Percentiles rank a stretch among this genome's conserved stretches.
phyloP scores from a whole-genome alignment of 2,113 vertebrate genomes.

The Gallinago jamesoni region DNA sequence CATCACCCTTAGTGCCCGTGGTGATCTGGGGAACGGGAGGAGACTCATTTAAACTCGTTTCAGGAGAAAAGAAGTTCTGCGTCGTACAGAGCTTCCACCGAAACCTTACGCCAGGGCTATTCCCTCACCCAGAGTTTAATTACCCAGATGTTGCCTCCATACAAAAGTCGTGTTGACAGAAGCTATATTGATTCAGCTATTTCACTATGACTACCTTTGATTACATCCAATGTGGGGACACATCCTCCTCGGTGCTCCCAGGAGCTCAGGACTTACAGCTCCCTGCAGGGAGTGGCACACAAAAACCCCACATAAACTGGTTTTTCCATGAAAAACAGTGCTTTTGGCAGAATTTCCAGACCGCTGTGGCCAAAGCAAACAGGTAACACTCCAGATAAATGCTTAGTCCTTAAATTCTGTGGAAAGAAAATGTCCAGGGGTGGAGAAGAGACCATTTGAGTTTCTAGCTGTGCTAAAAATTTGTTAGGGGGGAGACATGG shows the following conservation, averaged over 20 bases:
- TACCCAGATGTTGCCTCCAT: background rate
- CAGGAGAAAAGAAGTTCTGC: background rate
- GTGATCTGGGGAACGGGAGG: background rate
- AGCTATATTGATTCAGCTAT: background rate
- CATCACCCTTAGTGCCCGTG: background rate
- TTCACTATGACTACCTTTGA: background rate
- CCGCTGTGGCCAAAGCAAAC: background rate
- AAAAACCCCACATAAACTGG: background rate
- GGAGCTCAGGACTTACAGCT: background rate
- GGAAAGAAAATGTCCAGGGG: background rate
- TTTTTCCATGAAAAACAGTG: background rate
- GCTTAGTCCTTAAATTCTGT: background rate
- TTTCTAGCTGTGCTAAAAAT: background rate
- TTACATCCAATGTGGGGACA: background rate
- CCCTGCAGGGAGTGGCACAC: background rate
- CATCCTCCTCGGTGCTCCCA: background rate
- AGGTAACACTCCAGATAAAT: background rate
- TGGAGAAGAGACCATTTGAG: background rate
- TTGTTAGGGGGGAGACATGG: background rate
- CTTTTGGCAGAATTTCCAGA: background rate
- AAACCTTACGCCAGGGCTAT: background rate
- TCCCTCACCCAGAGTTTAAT: background rate
- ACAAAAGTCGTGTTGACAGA: background rate
- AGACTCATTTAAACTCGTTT: background rate
- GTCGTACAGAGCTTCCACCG: background rate